Base-by-base conservation (phyloP, 2,888 invertebrate species). In the Microdon myrmicae region DNA sequence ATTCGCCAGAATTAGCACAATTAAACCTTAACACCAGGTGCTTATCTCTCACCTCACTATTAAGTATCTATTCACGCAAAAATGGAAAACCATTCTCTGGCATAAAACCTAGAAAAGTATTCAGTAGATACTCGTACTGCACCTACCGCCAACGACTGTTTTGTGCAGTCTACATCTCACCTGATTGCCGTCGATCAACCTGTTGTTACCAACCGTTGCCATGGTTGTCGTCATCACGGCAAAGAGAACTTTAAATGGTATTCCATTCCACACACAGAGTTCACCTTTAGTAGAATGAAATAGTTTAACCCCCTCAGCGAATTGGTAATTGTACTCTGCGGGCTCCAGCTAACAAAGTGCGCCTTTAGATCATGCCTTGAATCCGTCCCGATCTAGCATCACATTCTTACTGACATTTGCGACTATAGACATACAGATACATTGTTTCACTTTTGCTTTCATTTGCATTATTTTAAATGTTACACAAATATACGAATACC, bases 261-360 rank as follows among this genome's bases (percentile, higher is more conserved):
- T 49, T 56, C 44, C 34, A 20, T 29, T 28, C 38, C 49, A 44
- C 41, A n/a, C n/a, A n/a, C n/a, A n/a, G n/a, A n/a, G 56, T 56
- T 64, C 56, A 61, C 61, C 56, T 61, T 56, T 61, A 28, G 22
- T 14, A 56, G 61, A 51, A 47, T 41, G 10, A 54, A 54, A 32
- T 38, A 16, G 38, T 45, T 41, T 39, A 44, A 61, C 49, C 51
- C 45, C 32, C 39, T n/a, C 17, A 26, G 56, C 44, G 41, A 56
- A 34, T 45, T 49, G 39, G 49, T 45, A 51, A 56, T 45, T 64
- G 60, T 55, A 64, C 8, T 26, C 17, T n/a, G n/a, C n/a, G n/a
- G n/a, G n/a, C n/a, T n/a, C n/a, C n/a, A n/a, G n/a, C n/a, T n/a
- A n/a, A 43, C 29, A 37, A 12, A 4, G 19, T 34, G 9, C 37